Evolutionary conservation across 92 coral and sea anemone species (phyloP).

Genomic region (Desmophyllum pertusum): DNA sequence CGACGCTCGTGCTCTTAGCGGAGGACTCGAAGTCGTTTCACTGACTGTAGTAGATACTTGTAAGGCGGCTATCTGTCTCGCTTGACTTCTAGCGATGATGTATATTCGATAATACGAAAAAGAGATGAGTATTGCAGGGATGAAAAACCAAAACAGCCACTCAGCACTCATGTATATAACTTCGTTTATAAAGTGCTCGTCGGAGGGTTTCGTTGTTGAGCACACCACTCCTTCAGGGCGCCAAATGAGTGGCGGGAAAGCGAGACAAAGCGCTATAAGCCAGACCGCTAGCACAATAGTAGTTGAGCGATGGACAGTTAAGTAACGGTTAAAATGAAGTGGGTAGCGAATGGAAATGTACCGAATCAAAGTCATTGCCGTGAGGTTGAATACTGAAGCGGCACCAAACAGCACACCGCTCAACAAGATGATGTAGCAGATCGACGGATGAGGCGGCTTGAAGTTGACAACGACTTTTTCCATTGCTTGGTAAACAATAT

Average conservation of each 20-base stretch:
- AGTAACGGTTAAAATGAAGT: conserved; percentile 63
- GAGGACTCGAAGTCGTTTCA: conserved; percentile 1
- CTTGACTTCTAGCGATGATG: conserved; percentile 66
- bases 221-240: conserved; percentile 76
- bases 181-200: conserved; percentile 65
- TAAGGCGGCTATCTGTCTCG: conserved; percentile 66
- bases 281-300: conserved; percentile 53
- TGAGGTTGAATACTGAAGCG: conserved; percentile 74
- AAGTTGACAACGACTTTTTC: conserved; percentile 56
- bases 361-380: conserved; percentile 76
- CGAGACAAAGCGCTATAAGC: conserved; percentile 71
- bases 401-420: conserved; percentile 73
- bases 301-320: conserved; percentile 66
- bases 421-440: conserved; percentile 69
- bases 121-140: conserved; percentile 59
- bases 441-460: conserved; percentile 47
- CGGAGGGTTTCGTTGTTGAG: conserved; percentile 68
- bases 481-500: conserved; percentile 63
- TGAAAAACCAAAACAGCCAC: conserved; percentile 78
- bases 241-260: conserved; percentile 77
- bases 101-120: conserved; percentile 65
- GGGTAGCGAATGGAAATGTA: conserved; percentile 74
- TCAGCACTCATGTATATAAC: conserved; percentile 72
- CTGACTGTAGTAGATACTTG: conserved; percentile 27
- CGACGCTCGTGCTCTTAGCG: conserved; percentile 28